Conservation (phyloP, 2,888 invertebrate genomes). For the Polyommatus iphigenia region DNA sequence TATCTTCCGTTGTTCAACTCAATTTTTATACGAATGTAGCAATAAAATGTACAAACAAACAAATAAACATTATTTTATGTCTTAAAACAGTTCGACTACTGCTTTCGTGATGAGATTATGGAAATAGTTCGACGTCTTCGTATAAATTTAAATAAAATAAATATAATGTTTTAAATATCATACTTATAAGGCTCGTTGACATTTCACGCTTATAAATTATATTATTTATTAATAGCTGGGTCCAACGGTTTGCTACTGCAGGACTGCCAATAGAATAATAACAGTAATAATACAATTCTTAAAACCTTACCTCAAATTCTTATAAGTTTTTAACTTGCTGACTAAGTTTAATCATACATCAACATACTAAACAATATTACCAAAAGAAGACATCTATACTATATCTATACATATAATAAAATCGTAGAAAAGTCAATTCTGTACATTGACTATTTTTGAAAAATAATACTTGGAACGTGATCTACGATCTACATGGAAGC, state of each 20-base stretch:
- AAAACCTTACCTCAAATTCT: background rate
- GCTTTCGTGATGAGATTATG: background rate
- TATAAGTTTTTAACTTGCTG: background rate
- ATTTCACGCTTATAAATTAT: slow-evolving; percentile 6
- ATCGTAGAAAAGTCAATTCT: too few species aligned
- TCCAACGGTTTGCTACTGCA: slow-evolving; percentile 13
- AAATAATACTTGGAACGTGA: too few species aligned
- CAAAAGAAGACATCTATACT: background rate
- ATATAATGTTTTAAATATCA: slow-evolving; percentile 22
- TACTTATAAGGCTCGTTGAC: slow-evolving; percentile 22
- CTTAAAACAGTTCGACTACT: background rate
- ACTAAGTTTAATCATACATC: background rate
- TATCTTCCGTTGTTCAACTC: too few species aligned
- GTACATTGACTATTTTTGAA: too few species aligned
- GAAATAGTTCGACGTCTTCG: slow-evolving; percentile 25
- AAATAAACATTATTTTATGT: background rate
- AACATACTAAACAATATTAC: background rate
- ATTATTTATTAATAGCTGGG: background rate
- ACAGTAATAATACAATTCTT: background rate
- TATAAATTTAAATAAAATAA: slow-evolving; percentile 30
- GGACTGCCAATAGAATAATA: background rate
- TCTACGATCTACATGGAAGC: too few species aligned
- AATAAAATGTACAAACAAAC: slow-evolving; percentile 8
- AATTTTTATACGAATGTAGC: too few species aligned
- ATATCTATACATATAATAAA: too few species aligned